Evolutionary conservation across 30 jellyfish, hydroid and myxozoan species (phyloP).

Genomic region (Aurelia aurita): DNA sequence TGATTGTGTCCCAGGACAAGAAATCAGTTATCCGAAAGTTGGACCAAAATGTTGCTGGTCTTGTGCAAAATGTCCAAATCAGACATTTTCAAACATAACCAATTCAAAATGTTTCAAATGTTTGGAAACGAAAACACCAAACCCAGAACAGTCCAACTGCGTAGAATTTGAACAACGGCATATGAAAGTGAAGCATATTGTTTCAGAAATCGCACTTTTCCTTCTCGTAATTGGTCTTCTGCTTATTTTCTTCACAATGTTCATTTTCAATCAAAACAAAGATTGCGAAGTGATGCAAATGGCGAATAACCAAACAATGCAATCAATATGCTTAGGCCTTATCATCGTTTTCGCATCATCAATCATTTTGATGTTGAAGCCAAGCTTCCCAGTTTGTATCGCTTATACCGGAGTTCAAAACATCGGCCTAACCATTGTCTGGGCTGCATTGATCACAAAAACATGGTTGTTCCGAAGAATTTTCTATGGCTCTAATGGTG

Average conservation of each 20-base stretch:
- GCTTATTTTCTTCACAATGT: constrained; percentile 77
- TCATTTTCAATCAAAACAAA: constrained; percentile 81
- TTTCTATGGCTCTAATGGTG: constrained; percentile 69
- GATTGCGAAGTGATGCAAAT: constrained; percentile 83
- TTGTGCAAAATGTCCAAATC: constrained; percentile 80
- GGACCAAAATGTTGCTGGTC: constrained; percentile 88
- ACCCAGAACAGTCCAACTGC: constrained; percentile 83
- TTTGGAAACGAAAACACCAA: constrained; percentile 56
- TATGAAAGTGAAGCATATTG: constrained; percentile 71
- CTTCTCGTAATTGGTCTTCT: constrained; percentile 79
- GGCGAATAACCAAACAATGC: constrained; percentile 75
- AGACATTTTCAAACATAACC: constrained; percentile 73
- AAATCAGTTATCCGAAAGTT: constrained; percentile 29
- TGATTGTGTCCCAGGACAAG: constrained; percentile 81
- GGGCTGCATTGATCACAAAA: constrained; percentile 77
- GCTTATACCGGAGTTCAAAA: constrained; percentile 67
- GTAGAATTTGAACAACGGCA: constrained; percentile 39
- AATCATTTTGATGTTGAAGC: constrained; percentile 76
- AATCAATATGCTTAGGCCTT: constrained; percentile 59
- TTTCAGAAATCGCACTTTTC: constrained; percentile 80
- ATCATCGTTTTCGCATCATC: constrained; percentile 62
- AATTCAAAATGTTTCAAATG: constrained; percentile 84
- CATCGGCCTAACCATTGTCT: constrained; percentile 73
- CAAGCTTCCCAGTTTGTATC: constrained; percentile 69
- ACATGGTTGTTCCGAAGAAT: constrained; percentile 44